Conservation (phyloP, 2,888 invertebrate species). For the Unio pictorum region DNA sequence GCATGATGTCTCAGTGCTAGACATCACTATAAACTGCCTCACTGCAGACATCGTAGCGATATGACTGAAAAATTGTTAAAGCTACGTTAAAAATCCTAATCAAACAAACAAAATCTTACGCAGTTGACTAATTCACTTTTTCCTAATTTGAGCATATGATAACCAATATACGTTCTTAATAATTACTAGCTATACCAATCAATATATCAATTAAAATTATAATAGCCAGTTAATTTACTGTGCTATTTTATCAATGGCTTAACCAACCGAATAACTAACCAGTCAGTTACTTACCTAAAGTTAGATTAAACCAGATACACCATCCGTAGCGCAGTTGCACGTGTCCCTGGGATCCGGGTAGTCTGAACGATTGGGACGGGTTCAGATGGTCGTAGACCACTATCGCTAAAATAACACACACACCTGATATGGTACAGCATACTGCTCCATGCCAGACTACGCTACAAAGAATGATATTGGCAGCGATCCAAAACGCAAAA, state of each 20-base stretch:
- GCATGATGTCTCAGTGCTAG: no score
- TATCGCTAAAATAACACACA: constrained; percentile 85
- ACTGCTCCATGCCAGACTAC: constrained; percentile 96
- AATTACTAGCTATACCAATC: no score
- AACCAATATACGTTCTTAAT: no score
- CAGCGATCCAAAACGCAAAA: constrained; percentile 91
- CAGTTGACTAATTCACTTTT: no score
- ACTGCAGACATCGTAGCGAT: no score
- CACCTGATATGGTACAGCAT: constrained; percentile 85
- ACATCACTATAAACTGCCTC: no score
- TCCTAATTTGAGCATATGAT: no score
- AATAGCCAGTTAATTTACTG: no score
- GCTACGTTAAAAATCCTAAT: no score
- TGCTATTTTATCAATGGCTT: neutral
- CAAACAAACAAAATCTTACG: no score
- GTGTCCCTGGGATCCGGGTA: constrained; percentile 87
- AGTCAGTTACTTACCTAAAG: constrained; percentile 28
- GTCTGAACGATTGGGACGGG: constrained; percentile 80
- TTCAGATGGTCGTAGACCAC: constrained; percentile 86
- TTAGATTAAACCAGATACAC: constrained; percentile 86
- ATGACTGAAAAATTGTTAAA: no score
- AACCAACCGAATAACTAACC: neutral
- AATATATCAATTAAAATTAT: no score
- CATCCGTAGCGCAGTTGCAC: constrained; percentile 91
- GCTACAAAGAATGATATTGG: constrained; percentile 85